A percentile compares a stretch with the other conserved stretches of the same genome.
These are phyloP conservation scores for Elephantulus edwardii DNA, from an alignment of 2,113 vertebrate genomes.

Conservation along the genomic window DNA sequence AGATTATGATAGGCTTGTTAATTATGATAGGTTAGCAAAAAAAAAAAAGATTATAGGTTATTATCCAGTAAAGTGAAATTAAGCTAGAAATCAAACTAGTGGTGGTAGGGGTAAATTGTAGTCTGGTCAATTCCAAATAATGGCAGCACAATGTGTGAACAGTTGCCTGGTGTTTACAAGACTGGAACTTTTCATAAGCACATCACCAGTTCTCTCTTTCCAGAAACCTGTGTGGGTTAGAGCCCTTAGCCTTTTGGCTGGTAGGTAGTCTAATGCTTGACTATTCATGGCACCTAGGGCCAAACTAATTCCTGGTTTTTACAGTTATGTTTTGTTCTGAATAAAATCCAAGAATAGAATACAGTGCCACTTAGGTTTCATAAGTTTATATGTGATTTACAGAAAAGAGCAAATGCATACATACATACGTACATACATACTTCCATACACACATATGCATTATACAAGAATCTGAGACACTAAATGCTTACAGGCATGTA, in stretches of 20 bases:
- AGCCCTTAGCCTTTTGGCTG: background rate
- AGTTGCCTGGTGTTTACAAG: background rate
- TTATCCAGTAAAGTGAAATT: constrained; percentile 35
- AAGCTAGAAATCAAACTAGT: background rate
- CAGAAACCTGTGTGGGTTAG: background rate
- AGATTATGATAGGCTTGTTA: constrained; percentile 18
- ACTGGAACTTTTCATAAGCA: background rate
- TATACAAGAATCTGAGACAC: background rate
- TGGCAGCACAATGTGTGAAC: no score
- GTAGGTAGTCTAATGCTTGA: background rate
- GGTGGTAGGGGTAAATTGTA: background rate
- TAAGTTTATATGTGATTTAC: background rate
- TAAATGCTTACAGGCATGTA: background rate
- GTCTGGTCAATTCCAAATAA: background rate
- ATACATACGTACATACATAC: no score
- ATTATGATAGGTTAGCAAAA: constrained; percentile 39
- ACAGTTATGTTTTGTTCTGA: background rate
- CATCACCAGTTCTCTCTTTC: background rate
- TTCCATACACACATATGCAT: background rate
- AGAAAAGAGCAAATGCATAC: no score
- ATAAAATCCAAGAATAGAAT: background rate
- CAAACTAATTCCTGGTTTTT: background rate
- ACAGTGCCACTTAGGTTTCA: background rate
- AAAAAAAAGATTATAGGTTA: background rate
- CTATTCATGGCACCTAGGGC: background rate